Evolutionary conservation across 1,140 invertebrate genomes (phyloP).

Genomic region (Drosophila watanabei): DNA sequence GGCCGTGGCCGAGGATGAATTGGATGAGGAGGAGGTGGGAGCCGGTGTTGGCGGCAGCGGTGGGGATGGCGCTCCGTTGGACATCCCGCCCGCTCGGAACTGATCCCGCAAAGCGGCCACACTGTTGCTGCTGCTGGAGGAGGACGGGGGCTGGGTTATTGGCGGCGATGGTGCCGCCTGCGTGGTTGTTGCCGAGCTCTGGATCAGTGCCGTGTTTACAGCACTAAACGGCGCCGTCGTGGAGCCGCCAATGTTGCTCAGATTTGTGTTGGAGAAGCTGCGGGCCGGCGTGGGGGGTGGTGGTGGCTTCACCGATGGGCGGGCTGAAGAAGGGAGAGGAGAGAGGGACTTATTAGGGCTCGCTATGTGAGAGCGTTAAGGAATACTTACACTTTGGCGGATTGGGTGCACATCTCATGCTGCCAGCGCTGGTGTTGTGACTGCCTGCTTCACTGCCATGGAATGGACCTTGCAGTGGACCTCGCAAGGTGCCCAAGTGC

Average conservation of each 20-base stretch:
- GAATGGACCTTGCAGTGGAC: conserved; percentile 60
- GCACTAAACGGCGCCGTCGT: conserved; percentile 52
- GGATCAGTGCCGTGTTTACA: conserved; percentile 72
- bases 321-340: conserved; percentile 40
- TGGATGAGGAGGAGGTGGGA: conserved; percentile 26
- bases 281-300: conserved; percentile 83
- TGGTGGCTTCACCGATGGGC: conserved; percentile 83
- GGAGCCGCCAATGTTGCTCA: conserved; percentile 56
- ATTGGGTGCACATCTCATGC: conserved; percentile 73
- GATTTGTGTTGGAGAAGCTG: conserved; percentile 83
- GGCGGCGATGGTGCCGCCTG: conserved; percentile 60
- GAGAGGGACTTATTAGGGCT: too few species aligned
- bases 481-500: conserved; percentile 81
- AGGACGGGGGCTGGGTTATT: conserved; percentile 65
- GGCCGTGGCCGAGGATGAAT: conserved; percentile 32
- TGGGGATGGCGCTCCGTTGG: conserved; percentile 51
- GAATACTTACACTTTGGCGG: conserved; percentile 80
- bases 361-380: too few species aligned
- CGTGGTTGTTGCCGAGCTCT: conserved; percentile 51
- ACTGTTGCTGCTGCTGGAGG: conserved; percentile 72
- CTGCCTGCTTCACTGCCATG: conserved; percentile 50
- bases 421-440: conserved; percentile 63
- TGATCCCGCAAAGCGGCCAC: conserved; percentile 79
- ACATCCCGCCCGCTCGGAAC: conserved; percentile 58
- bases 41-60: conserved; percentile 53